A percentile compares a stretch with the other conserved stretches of the same genome.
Evolutionary conservation across 2,888 invertebrate species (phyloP).

Genomic region (Rhagonycha lutea): DNA sequence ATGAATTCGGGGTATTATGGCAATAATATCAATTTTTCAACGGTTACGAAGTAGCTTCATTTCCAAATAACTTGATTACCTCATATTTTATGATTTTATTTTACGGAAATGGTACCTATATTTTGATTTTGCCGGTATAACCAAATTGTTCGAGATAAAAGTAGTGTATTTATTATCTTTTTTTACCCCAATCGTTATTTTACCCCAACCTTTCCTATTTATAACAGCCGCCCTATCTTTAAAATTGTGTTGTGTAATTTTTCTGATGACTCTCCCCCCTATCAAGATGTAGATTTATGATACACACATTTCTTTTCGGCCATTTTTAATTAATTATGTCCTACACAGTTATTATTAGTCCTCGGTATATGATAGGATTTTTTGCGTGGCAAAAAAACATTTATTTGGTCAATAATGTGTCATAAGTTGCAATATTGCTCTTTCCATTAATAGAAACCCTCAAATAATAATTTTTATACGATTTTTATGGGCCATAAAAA

Average conservation of each 20-base stretch:
- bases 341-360: background rate
- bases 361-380: background rate
- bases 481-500: slow-evolving; percentile 16
- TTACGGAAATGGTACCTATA: no score
- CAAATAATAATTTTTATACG: slow-evolving; percentile 21
- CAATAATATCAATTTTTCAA: no score
- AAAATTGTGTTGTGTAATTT: background rate
- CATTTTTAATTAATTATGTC: background rate
- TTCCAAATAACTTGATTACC: no score
- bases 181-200: background rate
- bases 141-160: no score
- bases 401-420: slow-evolving; percentile 1
- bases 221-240: background rate
- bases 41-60: no score
- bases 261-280: background rate
- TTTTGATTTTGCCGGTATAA: no score
- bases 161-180: no score
- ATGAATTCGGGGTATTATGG: no score
- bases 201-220: background rate
- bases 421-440: background rate
- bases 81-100: no score
- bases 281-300: background rate
- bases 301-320: background rate
- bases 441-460: slow-evolving; percentile 12
- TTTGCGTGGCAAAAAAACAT: background rate